phyloP scores from a whole-genome alignment of 2,797 vertebrate genomes.

The Sparidentex hasta region DNA sequence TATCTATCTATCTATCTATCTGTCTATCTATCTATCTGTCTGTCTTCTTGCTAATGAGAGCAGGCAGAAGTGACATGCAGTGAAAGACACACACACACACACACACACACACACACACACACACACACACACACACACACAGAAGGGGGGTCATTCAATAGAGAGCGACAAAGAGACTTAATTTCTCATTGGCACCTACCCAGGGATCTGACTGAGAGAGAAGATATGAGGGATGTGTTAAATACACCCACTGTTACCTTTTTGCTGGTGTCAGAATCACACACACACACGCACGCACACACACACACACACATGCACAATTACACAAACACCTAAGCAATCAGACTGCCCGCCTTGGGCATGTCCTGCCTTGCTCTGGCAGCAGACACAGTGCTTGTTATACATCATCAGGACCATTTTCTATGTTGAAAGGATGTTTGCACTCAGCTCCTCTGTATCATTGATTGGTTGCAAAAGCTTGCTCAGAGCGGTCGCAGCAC shows the following conservation, averaged over 20 bases:
- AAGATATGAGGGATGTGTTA: slow-evolving; percentile 16
- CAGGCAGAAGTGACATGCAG: too few species aligned
- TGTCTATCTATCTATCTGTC: too few species aligned
- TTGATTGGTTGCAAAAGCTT: slow-evolving; percentile 15
- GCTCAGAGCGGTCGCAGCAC: neutral
- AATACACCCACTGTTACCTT: slow-evolving; percentile 12
- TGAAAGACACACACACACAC: too few species aligned
- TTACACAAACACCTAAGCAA: neutral
- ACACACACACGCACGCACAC: neutral
- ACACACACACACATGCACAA: neutral
- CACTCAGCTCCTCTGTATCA: neutral
- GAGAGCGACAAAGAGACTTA: neutral
- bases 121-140: too few species aligned
- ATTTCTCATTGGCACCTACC: slow-evolving; percentile 9
- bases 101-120: too few species aligned
- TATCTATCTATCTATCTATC: too few species aligned
- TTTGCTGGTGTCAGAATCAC: neutral
- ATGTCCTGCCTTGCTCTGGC: slow-evolving; percentile 6
- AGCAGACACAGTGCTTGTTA: neutral
- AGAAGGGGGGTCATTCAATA: neutral
- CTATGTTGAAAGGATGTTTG: neutral
- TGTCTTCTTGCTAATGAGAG: too few species aligned
- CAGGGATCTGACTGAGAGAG: slow-evolving; percentile 1
- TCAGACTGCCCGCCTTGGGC: neutral
- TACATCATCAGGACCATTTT: slow-evolving; percentile 3